phyloP scores from a whole-genome alignment of 1,140 invertebrate genomes.

The Drosophila gunungcola region DNA sequence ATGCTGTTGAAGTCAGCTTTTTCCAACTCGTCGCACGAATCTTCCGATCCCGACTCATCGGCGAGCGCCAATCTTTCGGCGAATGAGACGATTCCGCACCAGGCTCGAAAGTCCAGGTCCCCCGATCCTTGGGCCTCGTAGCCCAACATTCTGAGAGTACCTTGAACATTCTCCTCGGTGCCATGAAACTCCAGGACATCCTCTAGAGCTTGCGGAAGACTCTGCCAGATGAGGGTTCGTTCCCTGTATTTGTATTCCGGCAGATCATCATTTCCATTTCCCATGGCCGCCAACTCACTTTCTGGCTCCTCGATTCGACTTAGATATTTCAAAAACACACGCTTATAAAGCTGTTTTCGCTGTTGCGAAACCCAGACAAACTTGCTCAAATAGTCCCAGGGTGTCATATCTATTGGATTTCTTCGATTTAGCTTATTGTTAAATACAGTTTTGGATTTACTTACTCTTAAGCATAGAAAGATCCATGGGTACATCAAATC shows the following conservation, averaged over 20 bases:
- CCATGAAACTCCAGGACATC: slow-evolving; percentile 83
- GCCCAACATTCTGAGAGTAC: slow-evolving; percentile 52
- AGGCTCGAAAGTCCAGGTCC: slow-evolving; percentile 85
- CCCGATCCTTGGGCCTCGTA: slow-evolving; percentile 45
- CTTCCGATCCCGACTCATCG: slow-evolving; percentile 67
- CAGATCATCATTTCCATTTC: slow-evolving; percentile 54
- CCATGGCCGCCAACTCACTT: slow-evolving; percentile 34
- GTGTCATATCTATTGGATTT: slow-evolving; percentile 85
- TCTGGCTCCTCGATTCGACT: slow-evolving; percentile 66
- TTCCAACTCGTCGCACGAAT: slow-evolving; percentile 82
- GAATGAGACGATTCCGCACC: slow-evolving; percentile 87
- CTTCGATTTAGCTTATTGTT: not conserved
- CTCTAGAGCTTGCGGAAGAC: slow-evolving; percentile 70
- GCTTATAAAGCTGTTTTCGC: slow-evolving; percentile 86
- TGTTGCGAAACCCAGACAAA: slow-evolving; percentile 86
- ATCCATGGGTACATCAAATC: slow-evolving; percentile 88
- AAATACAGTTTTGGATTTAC: slow-evolving; percentile 10
- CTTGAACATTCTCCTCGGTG: slow-evolving; percentile 65
- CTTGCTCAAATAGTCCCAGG: slow-evolving; percentile 87
- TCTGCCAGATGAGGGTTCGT: slow-evolving; percentile 61
- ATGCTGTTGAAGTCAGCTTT: slow-evolving; percentile 81
- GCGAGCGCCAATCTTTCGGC: slow-evolving; percentile 85
- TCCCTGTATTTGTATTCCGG: slow-evolving; percentile 71
- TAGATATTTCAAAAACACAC: slow-evolving; percentile 75
- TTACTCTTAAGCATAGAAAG: slow-evolving; percentile 86